Conservation (phyloP, 1,140 invertebrate genomes). For the Steinernema feltiae region DNA sequence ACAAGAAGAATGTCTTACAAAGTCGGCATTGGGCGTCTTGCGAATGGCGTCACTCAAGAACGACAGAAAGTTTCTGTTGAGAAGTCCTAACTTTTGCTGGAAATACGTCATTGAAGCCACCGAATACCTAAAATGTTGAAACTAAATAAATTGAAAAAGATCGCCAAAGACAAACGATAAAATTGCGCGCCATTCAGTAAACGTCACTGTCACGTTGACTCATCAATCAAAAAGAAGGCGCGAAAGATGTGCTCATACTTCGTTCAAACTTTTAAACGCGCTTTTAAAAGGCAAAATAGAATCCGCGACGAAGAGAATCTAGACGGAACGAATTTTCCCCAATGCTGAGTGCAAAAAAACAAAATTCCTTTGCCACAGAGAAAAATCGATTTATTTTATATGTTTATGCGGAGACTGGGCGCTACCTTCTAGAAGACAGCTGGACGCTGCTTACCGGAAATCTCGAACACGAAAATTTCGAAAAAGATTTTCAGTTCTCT, state of each 20-base stretch:
- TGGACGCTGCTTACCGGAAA: too few relatives aligned
- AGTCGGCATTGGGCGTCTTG: not conserved
- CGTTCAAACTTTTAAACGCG: not conserved
- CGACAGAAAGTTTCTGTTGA: not conserved
- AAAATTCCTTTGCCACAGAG: too few relatives aligned
- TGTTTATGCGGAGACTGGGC: too few relatives aligned
- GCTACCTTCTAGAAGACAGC: too few relatives aligned
- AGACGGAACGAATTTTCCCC: too few relatives aligned
- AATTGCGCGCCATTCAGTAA: not conserved
- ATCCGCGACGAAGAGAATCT: not conserved
- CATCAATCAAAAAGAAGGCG: not conserved
- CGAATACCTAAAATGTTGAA: too few relatives aligned
- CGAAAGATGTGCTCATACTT: not conserved
- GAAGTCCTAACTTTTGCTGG: not conserved
- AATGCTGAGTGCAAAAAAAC: too few relatives aligned
- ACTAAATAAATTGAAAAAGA: too few relatives aligned
- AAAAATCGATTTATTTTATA: too few relatives aligned
- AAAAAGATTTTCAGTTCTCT: not conserved
- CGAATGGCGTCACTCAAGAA: not conserved
- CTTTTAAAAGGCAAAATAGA: not conserved
- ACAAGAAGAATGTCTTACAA: not conserved
- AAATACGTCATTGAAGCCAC: too few relatives aligned
- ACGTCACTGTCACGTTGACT: not conserved
- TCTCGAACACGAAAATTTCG: not conserved
- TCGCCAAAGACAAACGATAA: not conserved